phyloP scores from a whole-genome alignment of 1,140 invertebrate genomes.

The Drosophila baimaii region DNA sequence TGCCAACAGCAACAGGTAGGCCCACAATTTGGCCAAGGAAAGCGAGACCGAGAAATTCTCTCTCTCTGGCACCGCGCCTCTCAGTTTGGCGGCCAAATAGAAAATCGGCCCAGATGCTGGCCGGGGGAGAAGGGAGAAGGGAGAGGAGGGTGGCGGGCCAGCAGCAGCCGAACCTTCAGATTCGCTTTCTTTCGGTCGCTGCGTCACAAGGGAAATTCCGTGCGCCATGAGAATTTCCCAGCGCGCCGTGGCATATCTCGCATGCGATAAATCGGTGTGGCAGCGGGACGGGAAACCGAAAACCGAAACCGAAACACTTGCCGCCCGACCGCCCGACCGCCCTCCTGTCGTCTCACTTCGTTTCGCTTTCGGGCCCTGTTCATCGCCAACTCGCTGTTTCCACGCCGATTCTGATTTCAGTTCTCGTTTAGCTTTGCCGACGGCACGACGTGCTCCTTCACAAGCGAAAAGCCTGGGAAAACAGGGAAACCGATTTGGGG shows the following conservation, averaged over 20 bases:
- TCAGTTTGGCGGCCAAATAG: conserved; percentile 10
- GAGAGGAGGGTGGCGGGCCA: background rate
- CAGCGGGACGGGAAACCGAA: conserved; percentile 19
- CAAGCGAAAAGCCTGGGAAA: conserved; percentile 17
- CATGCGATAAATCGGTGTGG: conserved; percentile 56
- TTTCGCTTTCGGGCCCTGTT: conserved; percentile 28
- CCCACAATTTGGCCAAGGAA: conserved; percentile 52
- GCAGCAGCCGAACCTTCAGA: conserved; percentile 24
- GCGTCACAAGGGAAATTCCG: conserved; percentile 49
- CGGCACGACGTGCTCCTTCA: conserved; percentile 77
- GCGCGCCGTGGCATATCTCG: conserved; percentile 27
- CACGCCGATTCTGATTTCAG: conserved; percentile 54
- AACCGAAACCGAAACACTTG: conserved; percentile 23
- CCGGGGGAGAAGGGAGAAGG: background rate
- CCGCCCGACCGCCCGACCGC: background rate
- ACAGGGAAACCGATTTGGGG: conserved; percentile 9
- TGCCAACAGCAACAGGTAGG: conserved; percentile 81
- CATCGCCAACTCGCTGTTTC: conserved; percentile 26
- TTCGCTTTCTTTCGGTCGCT: conserved; percentile 44
- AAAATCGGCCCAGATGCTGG: conserved; percentile 34
- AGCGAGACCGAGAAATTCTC: conserved; percentile 16
- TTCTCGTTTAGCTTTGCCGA: conserved; percentile 83
- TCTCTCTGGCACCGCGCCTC: background rate
- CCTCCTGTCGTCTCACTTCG: conserved; percentile 12
- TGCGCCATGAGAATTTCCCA: conserved; percentile 57